Base-by-base conservation (phyloP, 2,113 vertebrate genomes). In the Toxotes chatareus region DNA sequence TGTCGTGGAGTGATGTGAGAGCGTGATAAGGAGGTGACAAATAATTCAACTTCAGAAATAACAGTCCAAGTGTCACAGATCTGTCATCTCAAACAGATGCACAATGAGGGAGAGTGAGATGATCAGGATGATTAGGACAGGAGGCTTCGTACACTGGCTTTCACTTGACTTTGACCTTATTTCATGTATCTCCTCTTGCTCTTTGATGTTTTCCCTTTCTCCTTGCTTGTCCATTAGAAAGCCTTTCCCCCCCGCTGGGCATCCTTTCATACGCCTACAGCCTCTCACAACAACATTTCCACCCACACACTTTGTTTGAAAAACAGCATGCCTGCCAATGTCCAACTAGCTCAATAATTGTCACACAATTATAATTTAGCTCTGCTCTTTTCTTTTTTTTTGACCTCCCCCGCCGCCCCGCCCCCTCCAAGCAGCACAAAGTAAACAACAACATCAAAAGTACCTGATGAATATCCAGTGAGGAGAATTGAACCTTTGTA, bases 1-100 rank as follows among this genome's bases (percentile, higher is more conserved):
- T 79, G 89, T 86, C 51, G 38, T 7, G 14, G 62, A 83, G 74
- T 19, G 67, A 86, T 38, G 64, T n/a, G 34, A 44, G 60, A 83
- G 89, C 53, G 86, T 75, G 84, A 91, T 78, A 60, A 53, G 73
- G 72, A 73, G 65, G 88, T 79, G 90, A 85, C 73, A 88, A 88
- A 87, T 79, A 75, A 78, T 85, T 85, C 79, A 77, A 63, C 79
- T 78, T 73, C 74, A 64, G 83, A 84, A 88, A 83, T 84, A 83
- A 87, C 73, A 65, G 72, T 53, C 44, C 65, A 73, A 49, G 63
- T 80, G 76, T 69, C 84, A 73, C 62, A 27, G 4, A 73, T 71
- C 80, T 78, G 73, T 73, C 40, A 21, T 75, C 65, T 68, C 34
- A 51, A 73, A 60, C 75, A 81, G 88, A 82, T 80, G 82, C 76